phyloP scores from a whole-genome alignment of 2,888 invertebrate species.

The Luffia ferchaultella region DNA sequence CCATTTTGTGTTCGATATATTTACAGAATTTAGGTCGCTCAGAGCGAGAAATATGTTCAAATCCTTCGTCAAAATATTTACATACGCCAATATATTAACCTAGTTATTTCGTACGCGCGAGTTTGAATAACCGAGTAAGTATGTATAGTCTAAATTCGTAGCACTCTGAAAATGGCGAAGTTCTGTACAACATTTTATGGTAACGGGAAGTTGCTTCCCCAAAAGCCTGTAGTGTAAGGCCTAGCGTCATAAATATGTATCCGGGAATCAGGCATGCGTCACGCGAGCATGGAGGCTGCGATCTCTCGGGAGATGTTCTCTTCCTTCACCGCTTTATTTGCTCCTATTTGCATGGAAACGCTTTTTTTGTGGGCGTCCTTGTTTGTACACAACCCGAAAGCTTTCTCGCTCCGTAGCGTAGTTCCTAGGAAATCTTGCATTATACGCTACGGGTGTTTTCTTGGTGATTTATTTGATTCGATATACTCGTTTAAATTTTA shows the following conservation, averaged over 20 bases:
- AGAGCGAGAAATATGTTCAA: too few relatives aligned
- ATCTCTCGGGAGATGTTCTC: slow-evolving; percentile 42
- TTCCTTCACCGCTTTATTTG: slow-evolving; percentile 49
- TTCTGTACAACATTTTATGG: neutral
- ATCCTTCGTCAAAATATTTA: too few relatives aligned
- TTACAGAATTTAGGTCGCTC: too few relatives aligned
- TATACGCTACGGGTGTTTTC: neutral
- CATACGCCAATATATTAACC: too few relatives aligned
- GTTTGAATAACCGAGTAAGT: too few relatives aligned
- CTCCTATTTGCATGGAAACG: slow-evolving; percentile 65
- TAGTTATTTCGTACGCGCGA: too few relatives aligned
- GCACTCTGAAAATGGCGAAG: neutral
- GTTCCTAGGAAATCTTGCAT: neutral
- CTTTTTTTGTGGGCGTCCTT: slow-evolving; percentile 59
- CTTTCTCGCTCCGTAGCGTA: slow-evolving; percentile 19
- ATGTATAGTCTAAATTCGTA: too few relatives aligned
- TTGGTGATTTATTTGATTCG: neutral
- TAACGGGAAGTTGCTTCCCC: neutral
- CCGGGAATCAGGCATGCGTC: slow-evolving; percentile 63
- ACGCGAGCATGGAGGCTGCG: slow-evolving; percentile 40
- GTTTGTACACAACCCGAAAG: slow-evolving; percentile 56
- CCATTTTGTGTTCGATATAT: too few relatives aligned
- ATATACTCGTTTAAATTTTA: neutral
- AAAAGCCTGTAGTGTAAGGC: neutral
- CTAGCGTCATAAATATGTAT: slow-evolving; percentile 60